phyloP scores from a whole-genome alignment of 2,113 vertebrate genomes.

The Anarhynchus alexandrinus region DNA sequence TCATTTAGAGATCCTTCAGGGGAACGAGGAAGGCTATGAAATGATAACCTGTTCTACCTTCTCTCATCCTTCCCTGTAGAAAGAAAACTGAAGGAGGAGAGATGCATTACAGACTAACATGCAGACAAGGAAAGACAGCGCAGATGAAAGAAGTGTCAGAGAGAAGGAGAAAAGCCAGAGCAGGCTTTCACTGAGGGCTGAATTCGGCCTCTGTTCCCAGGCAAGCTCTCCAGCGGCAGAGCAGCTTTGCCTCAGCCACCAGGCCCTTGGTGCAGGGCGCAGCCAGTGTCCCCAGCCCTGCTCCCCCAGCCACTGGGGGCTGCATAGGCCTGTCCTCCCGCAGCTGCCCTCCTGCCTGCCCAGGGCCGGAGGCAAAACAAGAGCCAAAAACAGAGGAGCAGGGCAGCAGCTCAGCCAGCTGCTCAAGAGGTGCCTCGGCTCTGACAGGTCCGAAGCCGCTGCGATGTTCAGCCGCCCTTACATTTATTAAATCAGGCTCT shows the following conservation, averaged over 20 bases:
- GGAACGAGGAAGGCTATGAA: neutral
- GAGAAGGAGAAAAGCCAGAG: neutral
- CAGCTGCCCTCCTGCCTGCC: neutral
- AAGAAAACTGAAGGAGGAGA: neutral
- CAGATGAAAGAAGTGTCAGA: no score
- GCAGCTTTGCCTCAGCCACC: no score
- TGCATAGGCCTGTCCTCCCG: neutral
- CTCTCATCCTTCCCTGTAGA: neutral
- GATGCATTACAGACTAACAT: neutral
- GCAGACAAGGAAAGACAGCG: neutral
- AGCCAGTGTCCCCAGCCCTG: neutral
- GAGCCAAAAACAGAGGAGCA: neutral
- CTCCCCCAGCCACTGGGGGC: neutral
- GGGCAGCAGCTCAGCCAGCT: neutral
- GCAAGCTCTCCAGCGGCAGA: neutral
- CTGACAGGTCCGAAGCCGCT: neutral
- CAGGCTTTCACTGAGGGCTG: neutral
- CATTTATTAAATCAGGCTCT: neutral
- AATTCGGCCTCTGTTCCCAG: rapidly evolving
- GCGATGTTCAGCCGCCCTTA: no score
- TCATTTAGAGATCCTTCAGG: neutral
- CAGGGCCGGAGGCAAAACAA: neutral
- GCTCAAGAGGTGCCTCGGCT: neutral
- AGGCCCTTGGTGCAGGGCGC: no score
- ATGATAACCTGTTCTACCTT: neutral